Base-by-base conservation (phyloP, 2,888 invertebrate species). In the Muscina levida region DNA sequence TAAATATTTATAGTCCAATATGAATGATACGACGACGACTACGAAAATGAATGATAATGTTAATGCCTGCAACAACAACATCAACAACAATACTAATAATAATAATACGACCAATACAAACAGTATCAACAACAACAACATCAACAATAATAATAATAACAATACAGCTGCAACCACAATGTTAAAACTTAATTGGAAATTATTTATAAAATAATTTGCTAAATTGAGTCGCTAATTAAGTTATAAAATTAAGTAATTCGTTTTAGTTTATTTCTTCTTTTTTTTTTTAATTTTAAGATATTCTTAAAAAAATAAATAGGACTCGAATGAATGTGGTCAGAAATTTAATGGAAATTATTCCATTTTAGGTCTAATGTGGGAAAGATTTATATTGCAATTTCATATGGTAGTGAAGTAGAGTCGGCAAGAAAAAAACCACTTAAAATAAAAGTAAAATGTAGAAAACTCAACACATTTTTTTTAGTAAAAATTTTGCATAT, bases 1-100 rank as follows among this genome's bases (percentile, higher is more conserved):
- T 90, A 93, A 93, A 89, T 92, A 93, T 88, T 93, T 93, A 93
- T 93, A 93, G 92, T 92, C 87, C 87, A 80, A 75, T 79, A 75
- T 66, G 72, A 82, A 80, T 39, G 26, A 68, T 19, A 46, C 8
- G 37, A 51, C 1, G 3, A 42, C 19, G 5, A 42, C 15, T 19
- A 39, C 15, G 19, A 59, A 39, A 42, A 22, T 37, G 42, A 42
- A 62, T 37, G n/a, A 37, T 62, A 62, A 15, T 17, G 39, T 13
- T n/a, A 56, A 56, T 48, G 4, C 2, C 10, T 1, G 2, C n/a
- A 13, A 26, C 13, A 26, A 56, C 24, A 56, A 56, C n/a, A 24
- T 4, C 8, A 56, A 13, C n/a, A 62, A 62, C 22, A 62, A 62
- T 13, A 15, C 4, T 1, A 37, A 2, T 37, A 42, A 19, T 62